A percentile compares a stretch with the other conserved stretches of the same genome.
phyloP scores from a whole-genome alignment of 2,113 vertebrate genomes.

The Hemichromis elongatus region DNA sequence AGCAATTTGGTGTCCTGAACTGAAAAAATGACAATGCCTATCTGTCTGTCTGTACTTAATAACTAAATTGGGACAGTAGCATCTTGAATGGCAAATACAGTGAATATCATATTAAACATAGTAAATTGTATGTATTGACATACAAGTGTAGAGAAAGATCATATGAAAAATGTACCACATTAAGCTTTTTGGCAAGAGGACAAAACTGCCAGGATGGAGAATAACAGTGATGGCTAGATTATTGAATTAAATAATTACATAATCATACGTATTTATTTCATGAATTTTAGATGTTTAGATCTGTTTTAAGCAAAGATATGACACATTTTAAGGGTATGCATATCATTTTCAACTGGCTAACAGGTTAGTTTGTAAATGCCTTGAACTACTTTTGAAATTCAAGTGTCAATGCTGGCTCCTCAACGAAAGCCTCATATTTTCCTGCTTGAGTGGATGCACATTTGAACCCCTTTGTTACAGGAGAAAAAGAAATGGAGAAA shows the following conservation, averaged over 20 bases:
- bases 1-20: conserved; percentile 54
- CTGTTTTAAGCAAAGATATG: not conserved
- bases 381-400: not conserved
- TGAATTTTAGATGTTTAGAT: not conserved
- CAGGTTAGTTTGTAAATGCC: not conserved
- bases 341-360: not conserved
- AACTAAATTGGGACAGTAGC: not conserved
- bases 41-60: not conserved
- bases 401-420: not conserved
- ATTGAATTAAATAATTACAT: not conserved
- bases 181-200: not conserved
- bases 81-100: not conserved
- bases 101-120: not conserved
- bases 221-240: not conserved
- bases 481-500: conserved; percentile 27
- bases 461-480: conserved; percentile 55
- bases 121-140: not conserved
- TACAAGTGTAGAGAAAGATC: not conserved
- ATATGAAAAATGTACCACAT: not conserved
- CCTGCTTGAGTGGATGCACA: conserved; percentile 46
- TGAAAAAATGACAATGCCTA: conserved; percentile 81
- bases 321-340: not conserved
- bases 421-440: conserved; percentile 1
- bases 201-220: not conserved
- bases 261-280: not conserved